Conservation (phyloP, 37 sponge, comb jelly and placozoan species). For the Halisarca cf. caerulea region DNA sequence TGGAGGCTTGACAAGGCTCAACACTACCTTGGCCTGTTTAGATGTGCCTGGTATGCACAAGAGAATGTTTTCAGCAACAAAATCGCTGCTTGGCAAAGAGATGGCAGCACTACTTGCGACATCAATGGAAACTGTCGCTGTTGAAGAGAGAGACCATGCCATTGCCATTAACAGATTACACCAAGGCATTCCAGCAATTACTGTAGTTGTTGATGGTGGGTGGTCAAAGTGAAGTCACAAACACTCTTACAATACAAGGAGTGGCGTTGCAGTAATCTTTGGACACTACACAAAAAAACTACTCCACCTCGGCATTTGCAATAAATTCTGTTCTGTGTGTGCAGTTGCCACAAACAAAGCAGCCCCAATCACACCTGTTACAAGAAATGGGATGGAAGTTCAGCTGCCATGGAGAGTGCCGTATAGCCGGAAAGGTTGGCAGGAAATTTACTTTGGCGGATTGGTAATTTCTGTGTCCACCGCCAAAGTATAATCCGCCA, state of each 20-base stretch:
- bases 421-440: too few species aligned
- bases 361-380: constrained; percentile 26
- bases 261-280: constrained; percentile 48
- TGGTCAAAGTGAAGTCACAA: constrained; percentile 35
- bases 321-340: constrained; percentile 52
- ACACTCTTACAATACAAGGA: constrained; percentile 43
- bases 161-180: background rate
- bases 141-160: constrained; percentile 22
- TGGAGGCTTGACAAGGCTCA: constrained; percentile 39
- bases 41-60: constrained; percentile 52
- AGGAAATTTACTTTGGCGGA: too few species aligned
- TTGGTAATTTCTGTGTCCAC: too few species aligned
- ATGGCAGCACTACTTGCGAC: constrained; percentile 26
- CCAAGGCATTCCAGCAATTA: constrained; percentile 35
- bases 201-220: constrained; percentile 44
- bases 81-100: constrained; percentile 25
- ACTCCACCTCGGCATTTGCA: constrained; percentile 42
- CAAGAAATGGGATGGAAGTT: constrained; percentile 35
- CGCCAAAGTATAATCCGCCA: too few species aligned
- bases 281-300: constrained; percentile 39
- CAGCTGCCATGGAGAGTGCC: constrained; percentile 39
- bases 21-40: constrained; percentile 27
- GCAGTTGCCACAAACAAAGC: background rate
- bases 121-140: constrained; percentile 22
- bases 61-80: constrained; percentile 19